Evolutionary conservation across 2,113 vertebrate species (phyloP), one percentile per base, ranked within the genome.

Genomic region (Ptilonorhynchus violaceus): DNA sequence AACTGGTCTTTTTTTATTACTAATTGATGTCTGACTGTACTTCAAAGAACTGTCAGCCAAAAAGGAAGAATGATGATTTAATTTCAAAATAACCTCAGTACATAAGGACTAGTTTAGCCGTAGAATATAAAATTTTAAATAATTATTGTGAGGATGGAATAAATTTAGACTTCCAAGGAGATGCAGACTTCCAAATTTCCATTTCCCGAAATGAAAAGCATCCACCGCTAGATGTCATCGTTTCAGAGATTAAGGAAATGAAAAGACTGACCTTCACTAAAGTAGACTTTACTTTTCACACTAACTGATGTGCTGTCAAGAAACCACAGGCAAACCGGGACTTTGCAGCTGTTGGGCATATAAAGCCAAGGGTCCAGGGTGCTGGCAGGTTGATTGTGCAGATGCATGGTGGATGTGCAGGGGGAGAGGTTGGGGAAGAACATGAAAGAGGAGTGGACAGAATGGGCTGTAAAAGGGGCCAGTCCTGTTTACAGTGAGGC

Each of bases 141-240:
- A 62, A 39, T 21, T 30, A 30, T 22, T 41, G 20, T 55, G 55
- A 78, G n/a, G 27, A 13, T 64, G 27, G 44, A 62, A 50, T 70
- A 67, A 53, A 50, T 63, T 15, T 25, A 41, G 27, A 8, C 13
- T 75, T 58, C 8, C 31, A 41, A 3, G 2, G 55, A 63, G 21
- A 31, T 49, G 13, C 2, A 19, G n/a, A 30, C 23, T 28, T 33
- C 3, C 3, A 9, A 7, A 39, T 53, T 62, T 62, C 46, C 15
- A 16, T 78, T 78, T 49, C 14, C 13, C 2, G 17, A 62, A 84
- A 42, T 86, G 19, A 58, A 55, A 52, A 80, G 19, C 37, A 58
- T 87, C 50, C 11, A 50, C 96, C 95, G 75, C 93, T 92, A 97
- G 97, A 88, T 97, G 97, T 94, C 96, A 78, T 44, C 5, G 9